phyloP scores from a whole-genome alignment of 2,113 vertebrate genomes.

The Axis porcinus region DNA sequence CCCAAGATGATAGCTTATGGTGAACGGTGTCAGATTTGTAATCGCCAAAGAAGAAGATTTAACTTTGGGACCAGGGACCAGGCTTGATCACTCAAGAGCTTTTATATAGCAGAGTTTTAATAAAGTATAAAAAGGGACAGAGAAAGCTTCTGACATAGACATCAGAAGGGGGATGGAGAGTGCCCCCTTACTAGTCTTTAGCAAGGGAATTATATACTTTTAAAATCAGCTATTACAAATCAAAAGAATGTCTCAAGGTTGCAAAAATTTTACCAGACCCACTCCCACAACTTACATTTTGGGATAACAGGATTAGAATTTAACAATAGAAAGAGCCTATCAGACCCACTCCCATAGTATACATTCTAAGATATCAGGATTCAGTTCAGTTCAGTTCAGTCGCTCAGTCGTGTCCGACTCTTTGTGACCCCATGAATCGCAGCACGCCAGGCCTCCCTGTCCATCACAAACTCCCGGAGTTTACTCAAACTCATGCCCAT shows the following conservation, averaged over 20 bases:
- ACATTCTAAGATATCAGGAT: neutral
- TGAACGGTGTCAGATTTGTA: rapidly evolving
- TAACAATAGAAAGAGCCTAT: neutral
- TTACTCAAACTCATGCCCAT: too few relatives aligned
- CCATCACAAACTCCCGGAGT: too few relatives aligned
- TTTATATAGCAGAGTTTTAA: neutral
- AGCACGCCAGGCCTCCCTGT: too few relatives aligned
- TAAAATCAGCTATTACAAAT: neutral
- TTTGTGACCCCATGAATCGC: too few relatives aligned
- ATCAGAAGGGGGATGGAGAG: neutral
- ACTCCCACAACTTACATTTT: neutral
- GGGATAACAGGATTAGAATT: neutral
- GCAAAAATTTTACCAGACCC: neutral
- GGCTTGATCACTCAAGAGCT: neutral
- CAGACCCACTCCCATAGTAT: neutral
- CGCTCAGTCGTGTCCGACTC: too few relatives aligned
- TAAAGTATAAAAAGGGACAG: neutral
- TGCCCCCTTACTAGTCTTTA: neutral
- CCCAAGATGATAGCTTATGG: neutral
- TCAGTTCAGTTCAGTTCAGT: too few relatives aligned
- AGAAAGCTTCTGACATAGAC: neutral
- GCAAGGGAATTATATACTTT: neutral
- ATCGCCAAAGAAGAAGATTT: neutral
- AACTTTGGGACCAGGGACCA: neutral
- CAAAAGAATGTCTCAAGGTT: neutral